Evolutionary conservation across 1,140 invertebrate genomes (phyloP).

Genomic region (Oncopeltus fasciatus): DNA sequence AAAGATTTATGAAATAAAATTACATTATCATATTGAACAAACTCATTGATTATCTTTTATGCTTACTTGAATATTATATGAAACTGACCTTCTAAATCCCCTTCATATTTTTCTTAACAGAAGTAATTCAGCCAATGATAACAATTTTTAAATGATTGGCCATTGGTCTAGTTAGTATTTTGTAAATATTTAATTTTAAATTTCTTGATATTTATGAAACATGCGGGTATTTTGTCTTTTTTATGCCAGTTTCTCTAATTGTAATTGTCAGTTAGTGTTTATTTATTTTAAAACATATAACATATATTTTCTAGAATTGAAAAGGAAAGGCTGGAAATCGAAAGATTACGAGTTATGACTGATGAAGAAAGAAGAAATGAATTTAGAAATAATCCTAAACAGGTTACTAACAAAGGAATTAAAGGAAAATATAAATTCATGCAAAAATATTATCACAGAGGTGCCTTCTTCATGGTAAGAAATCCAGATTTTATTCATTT

Average conservation of each 20-base stretch:
- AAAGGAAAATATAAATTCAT: slow-evolving; percentile 99
- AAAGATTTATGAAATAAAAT: too few relatives aligned
- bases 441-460: slow-evolving; percentile 99
- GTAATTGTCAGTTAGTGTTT: not conserved
- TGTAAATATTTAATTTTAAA: too few relatives aligned
- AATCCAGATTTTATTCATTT: not conserved
- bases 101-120: too few relatives aligned
- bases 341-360: slow-evolving; percentile 82
- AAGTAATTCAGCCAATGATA: too few relatives aligned
- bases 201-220: too few relatives aligned
- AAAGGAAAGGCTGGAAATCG: slow-evolving; percentile 80
- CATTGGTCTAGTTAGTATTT: too few relatives aligned
- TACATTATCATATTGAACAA: too few relatives aligned
- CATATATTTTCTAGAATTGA: slow-evolving; percentile 40
- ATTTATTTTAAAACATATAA: not conserved
- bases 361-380: slow-evolving; percentile 90
- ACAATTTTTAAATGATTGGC: too few relatives aligned
- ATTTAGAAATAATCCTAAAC: slow-evolving; percentile 79
- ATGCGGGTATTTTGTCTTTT: not conserved
- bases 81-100: too few relatives aligned
- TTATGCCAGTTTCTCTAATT: not conserved
- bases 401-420: slow-evolving; percentile 82
- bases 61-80: too few relatives aligned
- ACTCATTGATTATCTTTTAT: too few relatives aligned
- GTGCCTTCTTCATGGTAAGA: slow-evolving; percentile 80